Base-by-base conservation (phyloP, 2,888 invertebrate species). In the Acanthacorydalis orientalis region DNA sequence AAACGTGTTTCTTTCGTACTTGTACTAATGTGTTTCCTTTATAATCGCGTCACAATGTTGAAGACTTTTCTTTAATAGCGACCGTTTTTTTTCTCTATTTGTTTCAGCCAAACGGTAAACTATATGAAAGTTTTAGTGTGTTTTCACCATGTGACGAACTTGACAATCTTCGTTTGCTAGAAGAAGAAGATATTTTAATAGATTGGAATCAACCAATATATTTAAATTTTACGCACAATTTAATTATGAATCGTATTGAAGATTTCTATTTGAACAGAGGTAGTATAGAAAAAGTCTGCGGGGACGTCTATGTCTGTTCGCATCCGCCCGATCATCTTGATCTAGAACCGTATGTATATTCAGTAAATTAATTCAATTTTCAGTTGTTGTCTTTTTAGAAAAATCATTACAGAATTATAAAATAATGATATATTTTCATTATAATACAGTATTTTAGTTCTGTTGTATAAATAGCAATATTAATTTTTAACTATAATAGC, bases 201-300 rank as follows among this genome's bases (percentile, higher is more conserved):
- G 83, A 87, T 68, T 84, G 87, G 78, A 74, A 77, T 51, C 77
- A 77, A 64, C 86, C 86, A 47, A 66, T 88, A 68, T 88, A 83
- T 74, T 77, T 88, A 69, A 88, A 88, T 70, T 88, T 86, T 66
- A 86, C 85, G 53, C 86, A 86, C 70, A 77, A 78, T 59, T 77
- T 77, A 55, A 86, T 88, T 60, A 81, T 87, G 66, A 76, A 82
- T 60, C 78, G 80, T 59, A 73, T 88, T 61, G 80, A 81, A 64
- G 76, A 78, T 57, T 81, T 84, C 56, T 83, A 84, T 64, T 66
- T 68, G 50, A 68, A 69, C 44, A 65, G 62, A 47, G 80, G 80
- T 48, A 69, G 68, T 38, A 70, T 79, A 65, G 85, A 87, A 61
- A 79, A 81, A 67, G 77, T 86, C 57, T 76, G 79, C 55, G 86